phyloP scores from a whole-genome alignment of 2,113 vertebrate species.

The Leptobrachium ailaonicum region DNA sequence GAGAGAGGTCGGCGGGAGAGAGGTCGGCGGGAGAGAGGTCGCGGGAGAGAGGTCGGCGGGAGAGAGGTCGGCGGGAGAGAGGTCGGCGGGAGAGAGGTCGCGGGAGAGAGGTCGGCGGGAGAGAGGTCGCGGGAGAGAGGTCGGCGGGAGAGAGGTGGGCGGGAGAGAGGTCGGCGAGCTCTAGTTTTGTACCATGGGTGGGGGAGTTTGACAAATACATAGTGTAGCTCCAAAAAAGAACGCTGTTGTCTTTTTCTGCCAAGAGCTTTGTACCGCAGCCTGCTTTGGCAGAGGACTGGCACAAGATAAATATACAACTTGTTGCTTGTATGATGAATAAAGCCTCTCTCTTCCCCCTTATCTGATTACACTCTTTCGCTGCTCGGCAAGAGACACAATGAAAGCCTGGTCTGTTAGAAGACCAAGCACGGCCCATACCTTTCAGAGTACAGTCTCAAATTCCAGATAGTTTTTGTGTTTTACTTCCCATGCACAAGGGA shows the following conservation, averaged over 20 bases:
- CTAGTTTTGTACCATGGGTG: neutral
- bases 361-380: conserved; percentile 39
- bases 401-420: conserved; percentile 25
- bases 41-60: no score
- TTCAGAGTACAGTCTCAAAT: no score
- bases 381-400: conserved; percentile 22
- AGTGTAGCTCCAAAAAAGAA: neutral
- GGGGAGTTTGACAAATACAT: neutral
- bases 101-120: no score
- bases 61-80: no score
- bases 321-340: conserved; percentile 42
- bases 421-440: neutral
- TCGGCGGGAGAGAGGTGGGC: no score
- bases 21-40: no score
- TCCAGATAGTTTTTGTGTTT: no score
- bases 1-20: no score
- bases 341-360: conserved; percentile 40
- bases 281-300: conserved; percentile 13
- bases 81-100: no score
- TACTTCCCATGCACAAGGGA: no score
- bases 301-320: conserved; percentile 31
- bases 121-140: no score
- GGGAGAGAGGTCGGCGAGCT: no score
- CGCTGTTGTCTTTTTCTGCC: neutral
- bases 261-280: neutral